Evolutionary conservation across 2,888 invertebrate species (phyloP).

Genomic region (Crossocerus cetratus): DNA sequence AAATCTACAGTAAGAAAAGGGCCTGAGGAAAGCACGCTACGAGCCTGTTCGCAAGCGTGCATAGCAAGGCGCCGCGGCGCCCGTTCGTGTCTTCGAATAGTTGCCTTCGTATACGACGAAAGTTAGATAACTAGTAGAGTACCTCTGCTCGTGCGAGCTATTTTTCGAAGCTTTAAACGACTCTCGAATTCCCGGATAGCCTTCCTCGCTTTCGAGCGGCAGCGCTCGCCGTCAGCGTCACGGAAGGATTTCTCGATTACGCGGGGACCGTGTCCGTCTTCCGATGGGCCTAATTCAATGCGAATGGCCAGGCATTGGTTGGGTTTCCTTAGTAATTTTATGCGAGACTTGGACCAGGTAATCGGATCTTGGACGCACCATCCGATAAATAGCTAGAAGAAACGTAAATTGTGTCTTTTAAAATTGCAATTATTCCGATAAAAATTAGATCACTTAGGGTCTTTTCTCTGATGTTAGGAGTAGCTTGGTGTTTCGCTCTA

Average conservation of each 20-base stretch:
- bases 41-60: slow-evolving; percentile 1
- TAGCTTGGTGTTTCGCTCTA: too few species aligned
- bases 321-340: too few species aligned
- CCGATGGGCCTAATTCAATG: not conserved
- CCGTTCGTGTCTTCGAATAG: slow-evolving; percentile 68
- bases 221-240: not conserved
- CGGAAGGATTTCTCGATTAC: slow-evolving; percentile 4
- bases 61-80: slow-evolving; percentile 29
- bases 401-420: too few species aligned
- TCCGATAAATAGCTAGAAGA: too few species aligned
- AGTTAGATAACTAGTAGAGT: slow-evolving; percentile 51
- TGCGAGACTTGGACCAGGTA: too few species aligned
- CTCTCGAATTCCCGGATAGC: slow-evolving; percentile 17
- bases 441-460: not conserved
- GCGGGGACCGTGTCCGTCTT: not conserved
- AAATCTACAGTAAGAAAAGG: not conserved
- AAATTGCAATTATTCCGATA: not conserved
- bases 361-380: too few species aligned
- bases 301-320: too few species aligned
- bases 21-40: not conserved
- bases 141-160: slow-evolving; percentile 48
- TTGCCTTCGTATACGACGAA: slow-evolving; percentile 66
- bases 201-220: slow-evolving; percentile 18
- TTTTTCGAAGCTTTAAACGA: slow-evolving; percentile 60
- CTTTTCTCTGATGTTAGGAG: too few species aligned